Conservation (phyloP, 2,797 vertebrate genomes). For the Sardinella longiceps region DNA sequence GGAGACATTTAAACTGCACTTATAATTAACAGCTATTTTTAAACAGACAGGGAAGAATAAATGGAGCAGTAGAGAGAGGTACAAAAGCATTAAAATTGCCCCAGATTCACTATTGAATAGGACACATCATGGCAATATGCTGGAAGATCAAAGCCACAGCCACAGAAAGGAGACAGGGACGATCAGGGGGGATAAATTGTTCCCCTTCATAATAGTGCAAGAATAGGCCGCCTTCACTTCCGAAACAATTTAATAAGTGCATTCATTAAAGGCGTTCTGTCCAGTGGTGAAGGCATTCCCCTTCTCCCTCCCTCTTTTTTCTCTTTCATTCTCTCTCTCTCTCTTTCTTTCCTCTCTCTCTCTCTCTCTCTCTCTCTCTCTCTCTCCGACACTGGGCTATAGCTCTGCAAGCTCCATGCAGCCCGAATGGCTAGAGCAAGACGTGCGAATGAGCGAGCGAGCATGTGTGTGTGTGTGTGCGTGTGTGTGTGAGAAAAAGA, state of each 20-base stretch:
- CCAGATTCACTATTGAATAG: conserved; percentile 99
- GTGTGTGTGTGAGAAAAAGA: neutral
- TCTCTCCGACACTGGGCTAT: conserved; percentile 51
- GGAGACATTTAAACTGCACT: conserved; percentile 99
- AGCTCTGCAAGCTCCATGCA: conserved; percentile 70
- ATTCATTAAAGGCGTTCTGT: conserved; percentile 93
- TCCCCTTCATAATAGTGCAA: conserved; percentile 99
- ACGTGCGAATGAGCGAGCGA: neutral
- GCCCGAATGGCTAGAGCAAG: conserved; percentile 56
- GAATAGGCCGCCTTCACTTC: conserved; percentile 97
- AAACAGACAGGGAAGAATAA: conserved; percentile 98
- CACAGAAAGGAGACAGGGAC: conserved; percentile 89
- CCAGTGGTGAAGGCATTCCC: conserved; percentile 84
- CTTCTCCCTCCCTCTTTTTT: conserved; percentile 36
- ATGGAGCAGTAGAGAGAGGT: conserved; percentile 99
- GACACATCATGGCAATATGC: conserved; percentile 99
- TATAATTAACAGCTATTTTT: conserved; percentile 99
- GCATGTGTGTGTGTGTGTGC: neutral
- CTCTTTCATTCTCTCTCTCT: conserved; percentile 57
- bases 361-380: conserved; percentile 72
- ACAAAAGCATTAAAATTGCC: conserved; percentile 99
- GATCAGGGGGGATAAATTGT: conserved; percentile 99
- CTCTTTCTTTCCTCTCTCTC: conserved; percentile 61
- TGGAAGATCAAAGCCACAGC: conserved; percentile 98
- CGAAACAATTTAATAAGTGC: conserved; percentile 99